These are phyloP conservation scores for Prunella fulvescens DNA, from an alignment of 2,113 vertebrate species.

Conservation along the genomic window DNA sequence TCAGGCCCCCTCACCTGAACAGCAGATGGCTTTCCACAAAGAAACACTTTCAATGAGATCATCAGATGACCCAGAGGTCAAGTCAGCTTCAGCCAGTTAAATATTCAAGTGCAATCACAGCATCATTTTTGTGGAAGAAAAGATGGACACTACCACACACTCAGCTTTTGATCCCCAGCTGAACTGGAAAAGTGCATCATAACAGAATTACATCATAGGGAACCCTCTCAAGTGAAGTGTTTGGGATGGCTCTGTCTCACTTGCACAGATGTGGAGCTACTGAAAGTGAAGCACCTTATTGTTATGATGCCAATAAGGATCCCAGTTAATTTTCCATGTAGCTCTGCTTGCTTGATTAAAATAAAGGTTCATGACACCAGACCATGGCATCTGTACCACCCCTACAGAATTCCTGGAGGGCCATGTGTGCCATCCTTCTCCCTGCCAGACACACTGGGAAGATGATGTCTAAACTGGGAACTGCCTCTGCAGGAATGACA, in stretches of 20 bases:
- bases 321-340: neutral
- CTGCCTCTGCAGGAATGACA: neutral
- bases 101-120: neutral
- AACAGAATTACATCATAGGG: rapidly evolving
- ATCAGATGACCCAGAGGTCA: neutral
- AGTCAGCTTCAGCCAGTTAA: neutral
- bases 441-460: neutral
- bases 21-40: neutral
- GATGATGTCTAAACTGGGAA: neutral
- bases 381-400: rapidly evolving
- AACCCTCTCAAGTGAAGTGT: neutral
- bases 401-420: neutral
- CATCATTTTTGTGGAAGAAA: neutral
- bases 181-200: neutral
- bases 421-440: neutral
- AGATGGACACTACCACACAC: neutral
- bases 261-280: neutral
- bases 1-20: neutral
- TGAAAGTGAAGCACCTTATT: neutral
- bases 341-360: neutral
- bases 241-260: neutral
- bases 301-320: neutral
- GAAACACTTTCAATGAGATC: neutral
- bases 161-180: neutral
- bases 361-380: neutral